phyloP scores from a whole-genome alignment of 2,888 invertebrate species.

The Keiferia lycopersicella region DNA sequence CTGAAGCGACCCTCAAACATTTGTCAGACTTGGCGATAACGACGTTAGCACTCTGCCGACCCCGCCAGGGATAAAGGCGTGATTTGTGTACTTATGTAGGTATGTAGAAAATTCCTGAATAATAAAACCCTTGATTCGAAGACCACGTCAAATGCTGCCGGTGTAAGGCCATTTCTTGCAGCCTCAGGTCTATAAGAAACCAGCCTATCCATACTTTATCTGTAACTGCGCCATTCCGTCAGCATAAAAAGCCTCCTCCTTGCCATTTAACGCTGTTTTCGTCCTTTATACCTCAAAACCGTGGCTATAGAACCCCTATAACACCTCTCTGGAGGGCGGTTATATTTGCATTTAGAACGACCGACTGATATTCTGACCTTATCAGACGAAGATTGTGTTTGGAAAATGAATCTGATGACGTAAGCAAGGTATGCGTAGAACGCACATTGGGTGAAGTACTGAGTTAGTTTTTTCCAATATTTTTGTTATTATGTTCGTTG shows the following conservation, averaged over 20 bases:
- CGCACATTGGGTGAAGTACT: too few relatives aligned
- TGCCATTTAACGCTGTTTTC: conserved; percentile 75
- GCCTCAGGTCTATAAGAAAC: conserved; percentile 28
- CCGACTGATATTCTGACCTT: conserved; percentile 78
- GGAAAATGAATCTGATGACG: conserved; percentile 69
- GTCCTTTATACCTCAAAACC: conserved; percentile 76
- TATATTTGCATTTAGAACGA: conserved; percentile 80
- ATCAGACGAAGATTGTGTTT: conserved; percentile 75
- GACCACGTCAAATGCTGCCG: background rate
- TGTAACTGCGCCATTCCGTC: conserved; percentile 71
- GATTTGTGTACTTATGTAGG: too few relatives aligned
- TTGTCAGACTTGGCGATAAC: too few relatives aligned
- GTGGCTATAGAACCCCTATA: conserved; percentile 59
- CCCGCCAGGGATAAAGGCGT: too few relatives aligned
- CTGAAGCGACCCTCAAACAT: too few relatives aligned
- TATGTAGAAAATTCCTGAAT: background rate
- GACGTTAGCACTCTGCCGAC: too few relatives aligned
- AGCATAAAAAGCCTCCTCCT: conserved; percentile 73
- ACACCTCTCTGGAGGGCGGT: conserved; percentile 76
- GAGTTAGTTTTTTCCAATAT: background rate
- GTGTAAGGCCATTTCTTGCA: conserved; percentile 1
- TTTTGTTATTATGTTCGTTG: too few relatives aligned
- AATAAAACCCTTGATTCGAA: background rate
- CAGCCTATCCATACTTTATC: conserved; percentile 69
- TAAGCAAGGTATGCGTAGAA: too few relatives aligned